Percentiles rank a stretch among this genome's conserved stretches.
Evolutionary conservation across 1,140 invertebrate genomes (phyloP).

Genomic region (Zaprionus capensis): DNA sequence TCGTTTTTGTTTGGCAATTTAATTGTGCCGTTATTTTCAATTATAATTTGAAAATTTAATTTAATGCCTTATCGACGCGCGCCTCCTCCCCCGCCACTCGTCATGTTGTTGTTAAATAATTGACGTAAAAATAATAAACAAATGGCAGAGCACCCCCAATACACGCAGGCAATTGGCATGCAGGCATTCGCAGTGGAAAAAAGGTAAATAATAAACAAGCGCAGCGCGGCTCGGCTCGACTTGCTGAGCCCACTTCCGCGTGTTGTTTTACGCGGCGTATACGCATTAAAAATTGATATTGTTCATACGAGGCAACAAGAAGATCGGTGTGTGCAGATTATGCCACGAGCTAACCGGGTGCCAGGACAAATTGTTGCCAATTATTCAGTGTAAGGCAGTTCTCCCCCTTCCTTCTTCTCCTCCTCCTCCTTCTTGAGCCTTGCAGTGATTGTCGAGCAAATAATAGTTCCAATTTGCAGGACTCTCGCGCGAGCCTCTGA

Average conservation of each 20-base stretch:
- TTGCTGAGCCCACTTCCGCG: not conserved
- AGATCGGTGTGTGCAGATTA: conserved; percentile 10
- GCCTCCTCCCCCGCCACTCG: conserved; percentile 6
- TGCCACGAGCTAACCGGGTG: not conserved
- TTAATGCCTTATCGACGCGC: conserved; percentile 50
- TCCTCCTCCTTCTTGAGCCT: not conserved
- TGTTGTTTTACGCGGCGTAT: conserved; percentile 34
- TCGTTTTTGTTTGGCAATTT: conserved; percentile 28
- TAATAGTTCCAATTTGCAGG: conserved; percentile 74
- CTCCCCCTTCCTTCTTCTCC: too few relatives aligned
- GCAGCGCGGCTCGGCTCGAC: conserved; percentile 18
- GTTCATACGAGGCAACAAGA: not conserved
- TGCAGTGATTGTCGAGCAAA: conserved; percentile 54
- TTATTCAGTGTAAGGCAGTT: conserved; percentile 32
- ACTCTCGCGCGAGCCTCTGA: conserved; percentile 8
- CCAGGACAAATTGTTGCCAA: conserved; percentile 24
- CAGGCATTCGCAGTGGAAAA: conserved; percentile 6
- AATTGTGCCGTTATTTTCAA: conserved; percentile 39
- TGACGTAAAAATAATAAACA: conserved; percentile 61
- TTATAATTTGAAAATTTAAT: conserved; percentile 63
- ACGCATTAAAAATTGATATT: conserved; percentile 68
- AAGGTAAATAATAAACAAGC: conserved; percentile 58
- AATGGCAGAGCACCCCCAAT: conserved; percentile 53
- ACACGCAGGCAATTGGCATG: conserved; percentile 54
- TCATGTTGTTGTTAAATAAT: conserved; percentile 54